Evolutionary conservation across 2,797 vertebrate genomes (phyloP), one percentile per base, ranked within the genome.

Genomic region (Cichlasoma orientale): DNA sequence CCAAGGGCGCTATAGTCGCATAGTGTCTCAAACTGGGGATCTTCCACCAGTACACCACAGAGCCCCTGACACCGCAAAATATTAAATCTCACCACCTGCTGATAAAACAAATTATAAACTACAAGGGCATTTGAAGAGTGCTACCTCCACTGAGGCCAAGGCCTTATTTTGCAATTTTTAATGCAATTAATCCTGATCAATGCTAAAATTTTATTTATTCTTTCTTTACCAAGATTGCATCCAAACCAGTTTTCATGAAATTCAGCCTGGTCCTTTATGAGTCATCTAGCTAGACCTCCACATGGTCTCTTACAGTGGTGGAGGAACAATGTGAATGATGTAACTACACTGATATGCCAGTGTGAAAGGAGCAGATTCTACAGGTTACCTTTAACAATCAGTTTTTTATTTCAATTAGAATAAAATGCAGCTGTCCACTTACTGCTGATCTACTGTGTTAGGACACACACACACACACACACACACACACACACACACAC

Each of bases 181-280:
- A 27, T 66, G 23, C 10, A 66, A 19, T 47, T 66, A 66, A 47
- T 6, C 27, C 11, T 47, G 23, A 6, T 19, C 10, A 29, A 18
- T 0, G 0, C 16, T 25, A 68, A 66, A 47, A 0, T 68, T 47
- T 3, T 13, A 50, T 50, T 29, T 13, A 27, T 68, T 50, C 27
- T 68, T 68, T 50, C 0, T 68, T 31, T 68, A 68, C 47, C 0
- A 11, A 68, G 29, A 11, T 6, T 29, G 27, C 63, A 68, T n/a
- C 25, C 9, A 11, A 0, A 50, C 18, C 63, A 66, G 38, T 66
- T 47, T 66, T 47, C 2, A 29, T 50, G 23, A 50, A 66, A 66
- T n/a, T n/a, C 11, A 66, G 18, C 25, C 18, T 47, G 16, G 41
- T 47, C 47, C 1, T 11, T 29, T 50, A 29, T 50, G 19, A 66